Evolutionary conservation across 2,113 vertebrate species (phyloP).

Genomic region (Loxodonta africana): DNA sequence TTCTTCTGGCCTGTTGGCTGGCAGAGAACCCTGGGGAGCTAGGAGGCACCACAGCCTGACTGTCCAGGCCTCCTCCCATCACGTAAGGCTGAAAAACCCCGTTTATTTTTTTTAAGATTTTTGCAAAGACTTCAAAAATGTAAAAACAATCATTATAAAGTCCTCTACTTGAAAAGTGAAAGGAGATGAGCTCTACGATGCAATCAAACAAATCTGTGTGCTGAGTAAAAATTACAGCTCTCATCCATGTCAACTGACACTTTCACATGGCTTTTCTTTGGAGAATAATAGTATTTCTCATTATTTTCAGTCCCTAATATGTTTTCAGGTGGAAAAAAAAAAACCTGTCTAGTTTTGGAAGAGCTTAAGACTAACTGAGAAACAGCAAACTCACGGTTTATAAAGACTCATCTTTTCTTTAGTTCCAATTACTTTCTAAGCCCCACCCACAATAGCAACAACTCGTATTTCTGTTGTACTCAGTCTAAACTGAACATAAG

Average conservation of each 20-base stretch:
- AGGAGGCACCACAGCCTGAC: background rate
- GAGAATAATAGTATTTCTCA: background rate
- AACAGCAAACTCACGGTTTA: background rate
- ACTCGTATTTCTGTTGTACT: rapidly evolving
- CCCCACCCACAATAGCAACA: background rate
- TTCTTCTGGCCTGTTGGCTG: slow-evolving; percentile 71
- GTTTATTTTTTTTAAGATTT: background rate
- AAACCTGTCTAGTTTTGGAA: background rate
- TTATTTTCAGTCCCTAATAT: background rate
- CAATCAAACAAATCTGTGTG: background rate
- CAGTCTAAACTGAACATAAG: background rate
- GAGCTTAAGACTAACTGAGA: background rate
- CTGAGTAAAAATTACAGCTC: background rate
- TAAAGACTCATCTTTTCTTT: background rate
- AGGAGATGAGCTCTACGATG: background rate
- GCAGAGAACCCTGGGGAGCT: slow-evolving; percentile 65
- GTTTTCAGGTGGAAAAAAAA: slow-evolving; percentile 13
- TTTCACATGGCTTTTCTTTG: background rate
- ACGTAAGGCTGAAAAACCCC: background rate
- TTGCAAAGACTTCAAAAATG: background rate
- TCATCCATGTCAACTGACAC: background rate
- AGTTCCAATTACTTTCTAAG: background rate
- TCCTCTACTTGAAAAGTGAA: slow-evolving; percentile 35
- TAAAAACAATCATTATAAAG: background rate
- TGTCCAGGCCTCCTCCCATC: background rate